Evolutionary conservation across 2,113 vertebrate species (phyloP).

Genomic region (Arothron firmamentum): DNA sequence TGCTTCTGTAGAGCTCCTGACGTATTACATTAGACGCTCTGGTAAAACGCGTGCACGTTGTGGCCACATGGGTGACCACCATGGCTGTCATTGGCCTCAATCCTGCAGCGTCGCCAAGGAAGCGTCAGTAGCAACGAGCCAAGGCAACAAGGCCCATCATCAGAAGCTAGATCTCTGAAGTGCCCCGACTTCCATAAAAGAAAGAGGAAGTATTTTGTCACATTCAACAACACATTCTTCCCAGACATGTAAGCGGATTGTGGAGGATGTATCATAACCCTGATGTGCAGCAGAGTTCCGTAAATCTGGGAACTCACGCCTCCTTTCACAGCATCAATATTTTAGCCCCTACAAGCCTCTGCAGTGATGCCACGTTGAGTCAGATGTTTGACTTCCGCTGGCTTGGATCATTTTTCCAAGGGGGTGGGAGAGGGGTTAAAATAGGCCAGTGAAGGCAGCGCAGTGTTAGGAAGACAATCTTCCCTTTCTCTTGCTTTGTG

Average conservation of each 20-base stretch:
- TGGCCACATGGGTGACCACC: conserved; percentile 48
- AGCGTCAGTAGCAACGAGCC: not conserved
- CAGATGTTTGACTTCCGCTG: conserved; percentile 47
- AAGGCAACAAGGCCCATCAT: not conserved
- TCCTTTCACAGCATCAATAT: conserved; percentile 66
- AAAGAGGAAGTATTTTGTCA: too few relatives aligned
- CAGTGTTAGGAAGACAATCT: not conserved
- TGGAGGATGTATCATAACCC: conserved; percentile 7
- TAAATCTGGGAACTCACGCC: conserved; percentile 33
- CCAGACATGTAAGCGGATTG: too few relatives aligned
- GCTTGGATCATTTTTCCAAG: conserved; percentile 41
- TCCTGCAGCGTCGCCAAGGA: not conserved
- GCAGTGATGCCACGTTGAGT: conserved; percentile 48
- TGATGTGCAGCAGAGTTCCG: conserved; percentile 4
- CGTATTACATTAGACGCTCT: not conserved
- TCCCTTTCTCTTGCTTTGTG: not conserved
- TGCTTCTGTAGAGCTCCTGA: too few relatives aligned
- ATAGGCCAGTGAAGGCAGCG: conserved; percentile 17
- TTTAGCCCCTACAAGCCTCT: conserved; percentile 37
- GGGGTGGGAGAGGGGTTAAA: conserved; percentile 23
- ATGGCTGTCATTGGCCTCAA: conserved; percentile 6
- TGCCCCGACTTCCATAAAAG: too few relatives aligned
- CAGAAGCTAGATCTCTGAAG: too few relatives aligned
- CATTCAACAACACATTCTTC: too few relatives aligned
- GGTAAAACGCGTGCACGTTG: conserved; percentile 21